Evolutionary conservation across 2,888 invertebrate species (phyloP), one percentile per base, ranked within the genome.

Genomic region (Machimus atricapillus): DNA sequence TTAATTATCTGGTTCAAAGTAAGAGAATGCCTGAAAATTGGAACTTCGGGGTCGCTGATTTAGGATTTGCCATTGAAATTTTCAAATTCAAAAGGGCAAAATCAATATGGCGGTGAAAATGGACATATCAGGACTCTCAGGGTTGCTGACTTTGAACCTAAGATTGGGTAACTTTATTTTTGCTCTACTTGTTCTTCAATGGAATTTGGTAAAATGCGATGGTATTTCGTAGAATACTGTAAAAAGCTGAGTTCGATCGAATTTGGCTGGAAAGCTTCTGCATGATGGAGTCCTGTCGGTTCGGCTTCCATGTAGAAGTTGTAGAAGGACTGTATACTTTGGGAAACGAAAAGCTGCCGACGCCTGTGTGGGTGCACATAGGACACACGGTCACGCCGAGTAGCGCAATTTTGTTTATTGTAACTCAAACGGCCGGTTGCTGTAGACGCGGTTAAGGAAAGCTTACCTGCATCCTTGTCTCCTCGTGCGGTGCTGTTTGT

Each of bases 341-440:
- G 9, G 16, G 56, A 5, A 23, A 7, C 52, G 1, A 14, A 43
- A 74, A 31, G 73, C 73, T 34, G 4, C 34, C 14, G 66, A 12
- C 1, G 16, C 27, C 19, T 19, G 52, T 74, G 74, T 56, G 19
- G 52, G 52, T 31, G 76, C 76, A 52, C 37, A 52, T 52, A 40
- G 76, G 76, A 77, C 16, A 37, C 19, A 74, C 66, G 73, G 31
- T 34, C 79, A 76, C 79, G 82, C 76, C 66, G 77, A 78, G 58
- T 86, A 82, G 83, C 78, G 37, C 73, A 52, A 52, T 82, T 82
- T 76, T 87, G 87, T 87, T 87, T 86, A 87, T 87, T 87, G 87
- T 86, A 87, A 76, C 34, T 23, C 52, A 81, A 85, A 86, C 86
- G 58, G 82, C 79, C 74, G 86, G 86, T 77, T 79, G 82, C 76